Conservation (phyloP, 1,140 invertebrate species). For the Atta colombica region DNA sequence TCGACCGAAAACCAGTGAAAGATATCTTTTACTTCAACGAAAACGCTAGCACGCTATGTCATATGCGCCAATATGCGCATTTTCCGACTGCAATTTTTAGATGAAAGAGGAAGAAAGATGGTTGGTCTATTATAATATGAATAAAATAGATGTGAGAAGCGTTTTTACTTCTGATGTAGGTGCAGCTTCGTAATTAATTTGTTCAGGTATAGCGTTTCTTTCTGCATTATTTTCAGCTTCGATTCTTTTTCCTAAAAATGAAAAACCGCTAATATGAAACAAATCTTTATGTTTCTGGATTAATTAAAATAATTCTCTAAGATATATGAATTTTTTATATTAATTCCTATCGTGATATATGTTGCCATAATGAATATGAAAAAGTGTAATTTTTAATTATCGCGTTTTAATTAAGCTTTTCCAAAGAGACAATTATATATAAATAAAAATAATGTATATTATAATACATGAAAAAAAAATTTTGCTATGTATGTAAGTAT, state of each 20-base stretch:
- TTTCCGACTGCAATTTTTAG: neutral
- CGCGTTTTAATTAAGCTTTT: no score
- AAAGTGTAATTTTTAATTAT: no score
- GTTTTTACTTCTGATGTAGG: constrained; percentile 54
- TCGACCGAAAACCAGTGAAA: no score
- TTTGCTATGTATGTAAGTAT: no score
- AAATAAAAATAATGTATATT: no score
- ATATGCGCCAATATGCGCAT: no score
- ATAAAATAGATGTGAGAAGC: neutral
- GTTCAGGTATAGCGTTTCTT: constrained; percentile 45
- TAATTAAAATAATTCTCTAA: constrained; percentile 9
- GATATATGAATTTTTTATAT: neutral
- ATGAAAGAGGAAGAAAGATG: neutral
- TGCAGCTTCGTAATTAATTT: constrained; percentile 63
- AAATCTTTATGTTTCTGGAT: neutral
- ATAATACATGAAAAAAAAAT: no score
- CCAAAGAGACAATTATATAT: no score
- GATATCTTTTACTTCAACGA: no score
- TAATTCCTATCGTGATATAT: neutral
- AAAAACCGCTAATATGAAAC: neutral
- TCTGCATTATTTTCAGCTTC: constrained; percentile 62
- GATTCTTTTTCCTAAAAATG: constrained; percentile 64
- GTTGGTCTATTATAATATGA: neutral
- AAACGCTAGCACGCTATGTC: no score
- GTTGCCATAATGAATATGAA: neutral